A percentile compares a stretch with the other conserved stretches of the same genome.
Conservation (phyloP, 2,888 invertebrate genomes). For the Laothoe populi region DNA sequence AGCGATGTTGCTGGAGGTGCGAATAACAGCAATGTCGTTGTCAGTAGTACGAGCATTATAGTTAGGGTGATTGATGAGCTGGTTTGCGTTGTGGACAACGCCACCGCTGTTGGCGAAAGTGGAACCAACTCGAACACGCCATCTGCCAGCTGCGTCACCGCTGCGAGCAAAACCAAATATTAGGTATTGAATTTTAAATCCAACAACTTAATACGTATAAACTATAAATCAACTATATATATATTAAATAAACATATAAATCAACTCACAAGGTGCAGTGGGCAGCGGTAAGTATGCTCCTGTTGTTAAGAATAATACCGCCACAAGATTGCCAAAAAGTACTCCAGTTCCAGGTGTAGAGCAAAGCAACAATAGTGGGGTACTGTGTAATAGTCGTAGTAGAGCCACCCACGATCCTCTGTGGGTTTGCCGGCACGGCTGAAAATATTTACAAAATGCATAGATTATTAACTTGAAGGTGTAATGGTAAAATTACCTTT, state of each 20-base stretch:
- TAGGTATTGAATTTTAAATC: not conserved
- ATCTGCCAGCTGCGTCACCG: constrained; percentile 34
- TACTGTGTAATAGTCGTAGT: constrained; percentile 44
- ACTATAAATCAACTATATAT: too few relatives aligned
- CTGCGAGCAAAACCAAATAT: constrained; percentile 25
- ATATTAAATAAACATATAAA: too few relatives aligned
- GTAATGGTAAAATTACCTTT: too few relatives aligned
- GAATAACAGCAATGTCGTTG: constrained; percentile 55
- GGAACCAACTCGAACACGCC: constrained; percentile 48
- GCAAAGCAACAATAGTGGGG: constrained; percentile 43
- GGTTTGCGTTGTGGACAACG: constrained; percentile 24
- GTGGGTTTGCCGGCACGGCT: constrained; percentile 33
- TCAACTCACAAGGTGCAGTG: constrained; percentile 44
- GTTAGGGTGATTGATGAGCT: constrained; percentile 28
- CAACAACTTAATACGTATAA: too few relatives aligned
- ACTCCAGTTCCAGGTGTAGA: constrained; percentile 37
- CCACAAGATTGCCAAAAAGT: constrained; percentile 44
- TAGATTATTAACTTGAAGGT: too few relatives aligned
- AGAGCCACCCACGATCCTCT: constrained; percentile 50
- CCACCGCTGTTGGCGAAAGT: constrained; percentile 48
- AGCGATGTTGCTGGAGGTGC: constrained; percentile 37
- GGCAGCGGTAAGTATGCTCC: constrained; percentile 45
- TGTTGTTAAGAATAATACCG: constrained; percentile 43
- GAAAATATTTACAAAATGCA: not conserved
- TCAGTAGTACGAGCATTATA: constrained; percentile 38